Base-by-base conservation (phyloP, 1,140 invertebrate genomes). In the Drosophila pseudoananassae region DNA sequence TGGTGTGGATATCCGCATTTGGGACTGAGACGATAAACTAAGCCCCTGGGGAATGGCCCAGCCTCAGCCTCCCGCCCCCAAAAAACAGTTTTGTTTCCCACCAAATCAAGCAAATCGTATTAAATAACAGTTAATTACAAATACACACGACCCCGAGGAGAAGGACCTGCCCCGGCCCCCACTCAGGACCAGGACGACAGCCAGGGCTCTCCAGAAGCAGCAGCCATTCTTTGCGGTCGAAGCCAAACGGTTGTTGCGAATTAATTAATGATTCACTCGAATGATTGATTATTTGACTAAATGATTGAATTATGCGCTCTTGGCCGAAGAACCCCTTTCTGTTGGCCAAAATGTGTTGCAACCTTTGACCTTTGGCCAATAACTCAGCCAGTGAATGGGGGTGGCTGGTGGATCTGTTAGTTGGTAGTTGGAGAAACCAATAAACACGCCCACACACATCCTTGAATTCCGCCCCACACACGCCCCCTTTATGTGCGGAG, bases 71-170 rank as follows among this genome's bases (percentile, higher is more conserved):
- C 38, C 38, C 3, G 6, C 20, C 40, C 14, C 40, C 14, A 45
- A 31, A 51, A 38, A 46, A 54, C 68, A 54, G 69, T 63, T 74
- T 64, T 73, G 47, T 47, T 43, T 36, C 33, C 63, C 63, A 55
- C 66, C 53, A 70, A 85, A 87, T 87, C 77, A 75, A 75, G 82
- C 59, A 87, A 84, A 85, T 85, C 82, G 81, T 87, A 85, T 85
- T 85, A 85, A 85, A 85, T 87, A 87, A 85, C 81, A 87, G 81
- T 85, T 85, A 85, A 85, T 85, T 85, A 85, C 78, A 68, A 81
- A 81, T 68, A 79, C 73, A 80, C 66, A 85, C 68, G 25, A 6
- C 36, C 36, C 50, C 12, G 38, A 29, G 52, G 51, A 45, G 31
- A 46, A 65, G 56, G 45, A 63, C 49, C 36, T 25, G 3, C 6